phyloP scores from a whole-genome alignment of 1,140 invertebrate species.

The Brachionus plicatilis region DNA sequence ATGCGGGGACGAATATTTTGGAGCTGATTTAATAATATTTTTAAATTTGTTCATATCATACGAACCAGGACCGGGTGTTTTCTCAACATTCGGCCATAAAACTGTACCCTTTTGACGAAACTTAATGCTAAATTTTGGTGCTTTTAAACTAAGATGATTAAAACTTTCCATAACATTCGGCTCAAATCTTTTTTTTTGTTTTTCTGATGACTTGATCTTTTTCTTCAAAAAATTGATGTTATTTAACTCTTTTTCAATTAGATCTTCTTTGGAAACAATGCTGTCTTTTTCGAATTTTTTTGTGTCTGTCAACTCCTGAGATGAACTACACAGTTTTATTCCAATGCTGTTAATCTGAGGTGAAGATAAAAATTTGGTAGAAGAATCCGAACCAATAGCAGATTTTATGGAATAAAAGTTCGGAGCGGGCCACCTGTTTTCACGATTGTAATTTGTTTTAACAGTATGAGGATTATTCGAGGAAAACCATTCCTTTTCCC shows the following conservation, averaged over 20 bases:
- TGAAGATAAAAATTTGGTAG: background rate
- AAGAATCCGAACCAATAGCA: background rate
- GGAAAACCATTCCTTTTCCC: slow-evolving; percentile 38
- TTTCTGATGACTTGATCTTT: background rate
- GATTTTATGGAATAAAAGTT: background rate
- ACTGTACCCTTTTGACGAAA: slow-evolving; percentile 21
- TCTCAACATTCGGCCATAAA: slow-evolving; percentile 10
- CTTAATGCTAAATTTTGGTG: slow-evolving; percentile 24
- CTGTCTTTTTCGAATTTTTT: background rate
- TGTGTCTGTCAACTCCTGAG: background rate
- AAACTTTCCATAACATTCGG: slow-evolving; percentile 17
- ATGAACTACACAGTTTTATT: background rate
- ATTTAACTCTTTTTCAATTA: background rate
- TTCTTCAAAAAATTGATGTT: background rate
- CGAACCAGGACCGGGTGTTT: slow-evolving; percentile 16
- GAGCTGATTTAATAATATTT: slow-evolving; percentile 24
- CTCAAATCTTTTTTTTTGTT: background rate
- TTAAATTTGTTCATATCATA: slow-evolving; percentile 31
- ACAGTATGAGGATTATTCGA: background rate
- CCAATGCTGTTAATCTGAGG: background rate
- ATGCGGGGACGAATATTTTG: slow-evolving; percentile 4
- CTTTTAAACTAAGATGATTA: slow-evolving; percentile 15
- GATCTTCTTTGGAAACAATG: background rate
- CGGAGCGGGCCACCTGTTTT: slow-evolving; percentile 4
- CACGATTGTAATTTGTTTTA: slow-evolving; percentile 19